Percentiles rank a stretch among this genome's conserved stretches.
These are phyloP conservation scores for Bombyx mandarina DNA, from an alignment of 1,140 invertebrate species.

Conservation along the genomic window DNA sequence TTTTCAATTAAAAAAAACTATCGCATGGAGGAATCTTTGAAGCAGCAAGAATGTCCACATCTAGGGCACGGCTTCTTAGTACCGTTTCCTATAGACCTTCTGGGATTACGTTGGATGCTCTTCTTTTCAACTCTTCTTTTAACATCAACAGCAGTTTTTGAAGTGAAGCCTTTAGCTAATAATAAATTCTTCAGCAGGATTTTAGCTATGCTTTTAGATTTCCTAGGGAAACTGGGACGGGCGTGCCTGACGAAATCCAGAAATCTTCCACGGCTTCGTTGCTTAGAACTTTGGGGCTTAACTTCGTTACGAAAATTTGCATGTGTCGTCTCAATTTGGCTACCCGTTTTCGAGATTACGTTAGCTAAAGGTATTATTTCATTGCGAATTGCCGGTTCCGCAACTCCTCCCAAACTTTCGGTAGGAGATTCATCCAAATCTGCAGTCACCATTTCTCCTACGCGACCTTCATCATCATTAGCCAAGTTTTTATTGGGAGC, in stretches of 20 bases:
- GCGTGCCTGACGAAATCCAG: constrained; percentile 2
- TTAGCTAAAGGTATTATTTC: neutral
- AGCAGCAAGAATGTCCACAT: constrained; percentile 9
- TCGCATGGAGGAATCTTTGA: neutral
- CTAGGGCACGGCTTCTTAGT: constrained; percentile 6
- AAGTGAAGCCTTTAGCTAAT: constrained; percentile 13
- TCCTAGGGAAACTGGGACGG: constrained; percentile 17
- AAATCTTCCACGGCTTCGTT: neutral
- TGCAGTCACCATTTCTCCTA: no score
- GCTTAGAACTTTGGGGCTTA: neutral
- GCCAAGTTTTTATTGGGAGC: neutral
- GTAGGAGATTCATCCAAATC: no score
- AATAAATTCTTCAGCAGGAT: constrained; percentile 10
- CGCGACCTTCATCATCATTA: no score
- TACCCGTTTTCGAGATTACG: neutral
- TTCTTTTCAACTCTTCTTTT: constrained; percentile 6
- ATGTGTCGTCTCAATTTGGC: neutral
- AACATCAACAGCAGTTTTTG: constrained; percentile 1
- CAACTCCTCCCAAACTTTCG: no score
- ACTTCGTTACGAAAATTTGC: neutral
- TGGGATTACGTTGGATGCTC: neutral
- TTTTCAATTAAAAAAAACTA: no score
- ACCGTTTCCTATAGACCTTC: neutral
- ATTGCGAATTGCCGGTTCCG: neutral
- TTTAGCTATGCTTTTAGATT: constrained; percentile 17